Evolutionary conservation across 2,113 vertebrate genomes (phyloP), one percentile per base, ranked within the genome.

Genomic region (Rhadina sibilatrix): DNA sequence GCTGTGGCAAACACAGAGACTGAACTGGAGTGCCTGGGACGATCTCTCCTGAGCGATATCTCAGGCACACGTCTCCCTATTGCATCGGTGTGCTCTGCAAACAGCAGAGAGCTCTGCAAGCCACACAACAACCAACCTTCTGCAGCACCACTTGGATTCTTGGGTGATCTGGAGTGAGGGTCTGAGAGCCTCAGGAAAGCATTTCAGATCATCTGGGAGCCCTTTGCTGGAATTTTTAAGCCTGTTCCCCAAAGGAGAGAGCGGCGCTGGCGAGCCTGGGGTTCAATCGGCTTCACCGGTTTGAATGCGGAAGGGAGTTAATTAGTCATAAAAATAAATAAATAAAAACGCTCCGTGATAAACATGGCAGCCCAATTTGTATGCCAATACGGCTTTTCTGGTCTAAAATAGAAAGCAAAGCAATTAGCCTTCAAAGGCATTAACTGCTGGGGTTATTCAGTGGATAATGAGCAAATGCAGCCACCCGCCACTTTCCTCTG

Each of bases 371-470:
- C 92, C 83, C 96, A 84, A 82, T 95, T 97, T 94, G 90, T 96
- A 97, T 97, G 97, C 94, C 95, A 84, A 97, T 95, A 83, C 83
- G 75, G 97, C 93, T 91, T 88, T 79, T 90, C 82, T 91, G 89
- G 30, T 89, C 82, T 90, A 69, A 97, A 97, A 96, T 25, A 97
- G 87, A 89, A 96, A 88, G 88, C 93, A 93, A 95, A 97, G 93
- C 95, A 97, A 97, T 96, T 97, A 97, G 84, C 91, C 93, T 92
- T 95, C 83, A 94, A 46, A 90, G 80, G 89, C 63, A 16, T 91
- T 97, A 97, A 97, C 85, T 97, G 92, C 96, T 96, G 52, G 89
- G 52, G 79, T 95, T 96, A 88, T 93, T 94, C 91, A 86, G 76
- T 77, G 83, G 50, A 59, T 88, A 94, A 96, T 93, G 93, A 94